Conservation (phyloP, 2,888 invertebrate species). For the Callinectes sapidus region DNA sequence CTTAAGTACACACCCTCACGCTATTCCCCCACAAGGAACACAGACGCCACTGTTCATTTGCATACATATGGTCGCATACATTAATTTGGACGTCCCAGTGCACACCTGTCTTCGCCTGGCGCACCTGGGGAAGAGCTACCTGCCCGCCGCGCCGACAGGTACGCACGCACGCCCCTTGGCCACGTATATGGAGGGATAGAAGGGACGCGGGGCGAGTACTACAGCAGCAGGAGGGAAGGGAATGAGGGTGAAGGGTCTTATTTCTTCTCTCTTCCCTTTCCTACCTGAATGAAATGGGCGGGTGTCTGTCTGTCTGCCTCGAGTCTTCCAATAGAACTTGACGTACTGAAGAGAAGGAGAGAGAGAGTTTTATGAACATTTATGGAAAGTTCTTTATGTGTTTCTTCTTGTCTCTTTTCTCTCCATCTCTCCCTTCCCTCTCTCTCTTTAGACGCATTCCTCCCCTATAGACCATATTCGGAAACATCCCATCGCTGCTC, state of each 20-base stretch:
- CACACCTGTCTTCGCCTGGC: constrained; percentile 12
- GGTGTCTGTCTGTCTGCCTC: not conserved
- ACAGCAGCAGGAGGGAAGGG: not conserved
- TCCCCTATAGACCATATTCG: not conserved
- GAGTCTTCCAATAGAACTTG: not conserved
- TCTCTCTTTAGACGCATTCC: not conserved
- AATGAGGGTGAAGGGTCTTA: not conserved
- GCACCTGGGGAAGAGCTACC: constrained; percentile 23
- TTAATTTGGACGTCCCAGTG: constrained; percentile 7
- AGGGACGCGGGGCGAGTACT: not conserved
- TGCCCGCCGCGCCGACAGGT: not conserved
- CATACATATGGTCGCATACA: constrained; percentile 32
- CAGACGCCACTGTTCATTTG: constrained; percentile 25
- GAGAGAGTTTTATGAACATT: not conserved
- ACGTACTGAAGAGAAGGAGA: not conserved
- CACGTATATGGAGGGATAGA: constrained; percentile 9
- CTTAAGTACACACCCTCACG: constrained; percentile 31
- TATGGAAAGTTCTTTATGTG: not conserved
- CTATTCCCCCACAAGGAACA: not conserved
- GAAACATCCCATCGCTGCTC: too few species aligned
- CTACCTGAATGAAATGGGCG: constrained; percentile 7
- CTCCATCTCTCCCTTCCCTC: not conserved
- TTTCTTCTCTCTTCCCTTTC: not conserved
- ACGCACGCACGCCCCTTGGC: constrained; percentile 1
- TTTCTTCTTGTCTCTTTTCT: not conserved